Percentiles rank a stretch among this genome's conserved stretches.
phyloP scores from a whole-genome alignment of 2,888 invertebrate genomes.

The Tachina lurida region DNA sequence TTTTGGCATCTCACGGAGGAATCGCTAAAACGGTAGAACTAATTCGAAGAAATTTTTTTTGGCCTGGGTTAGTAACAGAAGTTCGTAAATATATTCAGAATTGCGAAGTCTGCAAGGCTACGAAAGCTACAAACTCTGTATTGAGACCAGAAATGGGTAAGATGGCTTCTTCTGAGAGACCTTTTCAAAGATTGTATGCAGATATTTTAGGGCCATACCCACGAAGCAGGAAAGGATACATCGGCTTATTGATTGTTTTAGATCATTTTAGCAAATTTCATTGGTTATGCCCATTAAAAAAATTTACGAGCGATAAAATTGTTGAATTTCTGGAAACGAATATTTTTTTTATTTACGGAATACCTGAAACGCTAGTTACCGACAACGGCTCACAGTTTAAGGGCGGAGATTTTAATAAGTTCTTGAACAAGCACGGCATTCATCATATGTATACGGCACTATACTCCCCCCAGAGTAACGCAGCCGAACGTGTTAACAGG shows the following conservation, averaged over 20 bases:
- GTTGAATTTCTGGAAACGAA: background rate
- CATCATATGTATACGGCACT: background rate
- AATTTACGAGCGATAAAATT: background rate
- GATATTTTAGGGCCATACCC: conserved; percentile 19
- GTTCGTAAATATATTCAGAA: background rate
- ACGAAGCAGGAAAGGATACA: background rate
- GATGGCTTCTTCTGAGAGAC: background rate
- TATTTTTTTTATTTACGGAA: background rate
- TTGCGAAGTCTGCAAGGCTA: conserved; percentile 2
- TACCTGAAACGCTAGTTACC: background rate
- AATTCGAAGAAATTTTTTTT: background rate
- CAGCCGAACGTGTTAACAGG: background rate
- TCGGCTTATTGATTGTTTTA: background rate
- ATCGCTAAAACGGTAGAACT: conserved; percentile 12
- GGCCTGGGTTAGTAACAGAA: background rate
- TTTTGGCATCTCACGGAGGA: conserved; percentile 12
- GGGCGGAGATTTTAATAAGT: background rate
- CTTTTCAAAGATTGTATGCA: conserved; percentile 13
- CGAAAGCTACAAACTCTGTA: background rate
- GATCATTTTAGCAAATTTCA: conserved; percentile 15
- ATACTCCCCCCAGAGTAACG: background rate
- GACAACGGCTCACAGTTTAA: background rate
- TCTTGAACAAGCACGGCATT: background rate
- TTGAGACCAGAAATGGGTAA: background rate
- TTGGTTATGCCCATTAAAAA: conserved; percentile 5